Conservation (phyloP, 2,113 vertebrate species). For the Eonycteris spelaea region DNA sequence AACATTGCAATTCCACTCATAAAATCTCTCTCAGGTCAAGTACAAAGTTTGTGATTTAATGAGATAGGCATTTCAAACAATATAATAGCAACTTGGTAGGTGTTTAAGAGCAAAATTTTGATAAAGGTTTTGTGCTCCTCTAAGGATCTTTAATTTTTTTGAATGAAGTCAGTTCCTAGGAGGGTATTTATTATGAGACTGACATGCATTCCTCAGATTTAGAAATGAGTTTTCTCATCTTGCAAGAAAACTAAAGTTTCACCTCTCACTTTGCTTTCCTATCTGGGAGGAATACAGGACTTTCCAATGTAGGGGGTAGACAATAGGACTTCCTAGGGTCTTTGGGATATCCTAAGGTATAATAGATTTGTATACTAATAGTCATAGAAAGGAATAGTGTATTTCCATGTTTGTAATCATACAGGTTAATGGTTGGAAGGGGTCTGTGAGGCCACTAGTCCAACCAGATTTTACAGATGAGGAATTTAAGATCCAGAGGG, state of each 20-base stretch:
- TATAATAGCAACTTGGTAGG: not conserved
- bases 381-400: not conserved
- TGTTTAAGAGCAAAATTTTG: slow-evolving; percentile 34
- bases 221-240: slow-evolving; percentile 10
- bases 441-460: not conserved
- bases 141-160: not conserved
- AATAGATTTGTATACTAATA: not conserved
- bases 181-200: not conserved
- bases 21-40: not conserved
- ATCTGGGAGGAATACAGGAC: not conserved
- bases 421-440: not conserved
- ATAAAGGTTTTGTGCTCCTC: not conserved
- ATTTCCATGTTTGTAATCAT: not conserved
- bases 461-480: not conserved
- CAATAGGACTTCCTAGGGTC: not conserved
- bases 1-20: slow-evolving; percentile 13
- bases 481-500: not conserved
- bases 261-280: not conserved
- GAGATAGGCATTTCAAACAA: not conserved
- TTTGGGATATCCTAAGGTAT: not conserved
- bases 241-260: not conserved
- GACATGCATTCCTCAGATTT: not conserved
- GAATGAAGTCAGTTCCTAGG: not conserved
- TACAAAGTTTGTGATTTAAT: slow-evolving; percentile 18
- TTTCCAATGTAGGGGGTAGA: not conserved